Evolutionary conservation across 2,113 vertebrate species (phyloP), one percentile per base, ranked within the genome.

Genomic region (Pardalotus punctatus): DNA sequence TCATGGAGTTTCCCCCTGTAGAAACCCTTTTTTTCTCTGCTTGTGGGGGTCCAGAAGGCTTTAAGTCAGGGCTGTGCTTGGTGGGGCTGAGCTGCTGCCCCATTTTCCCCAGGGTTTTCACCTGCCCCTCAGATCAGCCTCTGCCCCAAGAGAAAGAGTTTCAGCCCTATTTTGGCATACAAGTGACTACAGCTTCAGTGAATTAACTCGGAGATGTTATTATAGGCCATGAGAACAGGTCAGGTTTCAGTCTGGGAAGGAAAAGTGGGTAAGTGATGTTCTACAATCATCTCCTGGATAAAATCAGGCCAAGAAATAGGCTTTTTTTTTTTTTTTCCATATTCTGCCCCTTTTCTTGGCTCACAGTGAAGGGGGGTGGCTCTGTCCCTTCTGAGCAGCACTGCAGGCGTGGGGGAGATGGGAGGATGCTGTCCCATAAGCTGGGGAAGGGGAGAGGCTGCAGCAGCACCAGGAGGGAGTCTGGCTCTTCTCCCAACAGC

Each of bases 191-290:
- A 67, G 60, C 60, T 90, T 36, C 47, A 81, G 84, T 78, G 77
- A 93, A 79, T 95, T 93, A 89, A 91, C 73, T 51, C 4, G 0
- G 51, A 35, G 42, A 64, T 81, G 27, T 89, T 78, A 78, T 93
- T 96, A 91, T 15, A 43, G 47, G 29, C 65, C 11, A 13, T 31
- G 38, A 78, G 73, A 64, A 58, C 43, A 24, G 92, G 35, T 87
- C 84, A 58, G 43, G 47, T 95, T 94, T 95, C 90, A 84, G 86
- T 17, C 64, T 53, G 77, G 56, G 77, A 62, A 66, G 67, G 67
- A 89, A 89, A 91, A 89, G 18, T 0, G 2, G 54, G 1, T 73
- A 61, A 90, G 27, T 45, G 25, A 45, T 60, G 47, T 17, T 81
- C 10, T 56, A 6, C 14, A 24, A 12, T 57, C 1, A 4, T 66